These are phyloP conservation scores for Pholis gunnellus DNA, from an alignment of 2,113 vertebrate genomes.

Conservation along the genomic window DNA sequence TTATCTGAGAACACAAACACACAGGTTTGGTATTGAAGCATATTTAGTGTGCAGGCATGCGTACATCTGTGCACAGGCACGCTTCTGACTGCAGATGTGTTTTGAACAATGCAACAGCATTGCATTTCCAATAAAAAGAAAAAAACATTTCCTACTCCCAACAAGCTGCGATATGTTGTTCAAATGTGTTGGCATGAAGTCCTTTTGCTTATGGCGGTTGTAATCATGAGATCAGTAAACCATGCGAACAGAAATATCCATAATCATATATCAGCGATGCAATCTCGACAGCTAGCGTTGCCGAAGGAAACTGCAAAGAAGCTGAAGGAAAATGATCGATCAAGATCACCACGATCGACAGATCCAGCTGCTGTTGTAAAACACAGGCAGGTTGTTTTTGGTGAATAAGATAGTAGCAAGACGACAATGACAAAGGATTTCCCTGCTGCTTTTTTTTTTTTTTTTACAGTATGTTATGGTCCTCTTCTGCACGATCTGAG, in stretches of 20 bases:
- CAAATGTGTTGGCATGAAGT: background rate
- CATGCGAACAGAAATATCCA: background rate
- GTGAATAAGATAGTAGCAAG: background rate
- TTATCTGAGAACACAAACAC: constrained; percentile 29
- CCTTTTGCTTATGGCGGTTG: background rate
- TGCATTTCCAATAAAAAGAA: background rate
- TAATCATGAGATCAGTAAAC: constrained; percentile 11
- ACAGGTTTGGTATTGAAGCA: constrained; percentile 5
- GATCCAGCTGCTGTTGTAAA: background rate
- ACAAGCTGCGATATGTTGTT: background rate
- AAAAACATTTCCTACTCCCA: background rate
- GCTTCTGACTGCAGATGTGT: background rate
- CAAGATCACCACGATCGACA: background rate
- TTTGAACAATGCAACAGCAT: background rate
- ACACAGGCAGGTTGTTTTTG: background rate
- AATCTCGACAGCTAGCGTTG: background rate
- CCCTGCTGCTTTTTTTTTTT: background rate
- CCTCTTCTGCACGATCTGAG: background rate
- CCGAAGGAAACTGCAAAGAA: background rate
- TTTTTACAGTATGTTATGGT: background rate
- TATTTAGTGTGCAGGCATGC: background rate
- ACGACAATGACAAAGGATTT: constrained; percentile 6
- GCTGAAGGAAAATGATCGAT: background rate
- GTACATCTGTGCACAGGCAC: background rate
- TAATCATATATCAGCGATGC: background rate